Conservation (phyloP, 2,888 invertebrate species). For the Acanthosoma haemorrhoidale region DNA sequence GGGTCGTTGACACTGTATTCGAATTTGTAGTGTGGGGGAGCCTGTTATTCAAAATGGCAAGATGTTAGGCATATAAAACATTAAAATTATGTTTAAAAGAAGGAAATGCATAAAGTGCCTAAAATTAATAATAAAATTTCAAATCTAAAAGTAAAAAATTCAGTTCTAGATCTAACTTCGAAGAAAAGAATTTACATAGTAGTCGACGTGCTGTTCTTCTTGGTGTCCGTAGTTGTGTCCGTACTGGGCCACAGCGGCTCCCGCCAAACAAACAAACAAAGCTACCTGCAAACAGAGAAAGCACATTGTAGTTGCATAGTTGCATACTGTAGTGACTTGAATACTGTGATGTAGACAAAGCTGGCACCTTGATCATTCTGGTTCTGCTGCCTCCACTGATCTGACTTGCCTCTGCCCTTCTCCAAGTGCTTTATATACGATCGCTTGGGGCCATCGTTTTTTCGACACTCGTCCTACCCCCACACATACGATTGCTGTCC, state of each 20-base stretch:
- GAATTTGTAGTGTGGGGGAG: no score
- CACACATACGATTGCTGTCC: no score
- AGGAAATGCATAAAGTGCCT: no score
- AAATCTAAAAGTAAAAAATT: neutral
- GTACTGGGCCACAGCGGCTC: conserved; percentile 33
- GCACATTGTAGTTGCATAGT: no score
- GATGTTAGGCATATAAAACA: no score
- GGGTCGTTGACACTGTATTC: no score
- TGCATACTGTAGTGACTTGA: no score
- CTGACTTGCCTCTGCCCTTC: neutral
- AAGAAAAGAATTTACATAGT: conserved; percentile 32
- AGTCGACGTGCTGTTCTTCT: conserved; percentile 35
- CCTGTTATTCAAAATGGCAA: no score
- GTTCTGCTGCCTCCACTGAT: neutral
- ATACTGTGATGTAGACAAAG: no score
- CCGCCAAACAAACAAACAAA: conserved; percentile 16
- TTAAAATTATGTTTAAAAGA: no score
- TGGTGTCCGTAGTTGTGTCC: conserved; percentile 34
- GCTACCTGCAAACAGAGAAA: no score
- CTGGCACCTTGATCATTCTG: neutral
- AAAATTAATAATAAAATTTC: neutral
- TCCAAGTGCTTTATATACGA: neutral
- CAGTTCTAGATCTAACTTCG: neutral
- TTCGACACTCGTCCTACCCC: neutral
- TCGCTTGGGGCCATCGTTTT: neutral